Evolutionary conservation across 2,888 invertebrate genomes (phyloP), one percentile per base, ranked within the genome.

Genomic region (Tetrapedia diversipes): DNA sequence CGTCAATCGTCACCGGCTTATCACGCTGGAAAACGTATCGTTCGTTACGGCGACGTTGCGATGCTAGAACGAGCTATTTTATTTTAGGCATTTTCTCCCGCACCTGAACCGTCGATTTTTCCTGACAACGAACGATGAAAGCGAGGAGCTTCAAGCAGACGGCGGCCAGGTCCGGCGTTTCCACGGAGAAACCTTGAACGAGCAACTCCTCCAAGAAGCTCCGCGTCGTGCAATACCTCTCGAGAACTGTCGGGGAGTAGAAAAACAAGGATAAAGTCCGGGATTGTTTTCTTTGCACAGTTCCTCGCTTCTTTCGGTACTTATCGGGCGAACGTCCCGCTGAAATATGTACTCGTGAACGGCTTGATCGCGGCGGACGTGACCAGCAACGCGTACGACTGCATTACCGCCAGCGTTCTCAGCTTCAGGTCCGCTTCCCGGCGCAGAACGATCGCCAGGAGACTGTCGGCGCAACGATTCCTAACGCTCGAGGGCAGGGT

Each of bases 91-190:
- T n/a, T n/a, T 10, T 11, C 32, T 0, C 29, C 14, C 53, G 11
- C 41, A 83, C 83, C 82, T 70, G 60, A 32, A 79, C 7, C 32
- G 60, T 51, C 19, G 70, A 76, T 53, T 49, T 43, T 11, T 47
- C 49, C 41, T 84, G 82, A 29, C 67, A 65, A 19, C 43, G 70
- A n/a, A 86, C 53, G n/a, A 86, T 76, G 47, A 74, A 75, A 7
- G 78, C 64, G 14, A 86, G 77, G 3, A 87, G 69, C 37, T 80
- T 72, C 51, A 83, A 64, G 19, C 77, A 83, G 0, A 57, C 75
- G 0, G 79, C 75, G 14, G 84, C 76, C 7, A 86, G 51, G 32
- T 80, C 68, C 2, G 77, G 60, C 3, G 78, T 73, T 4, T 80
- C 56, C n/a, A 65, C 37, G 0, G 77, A 73, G 59, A 86, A 84